Base-by-base conservation (phyloP, 2,797 vertebrate genomes). In the Sarcophilus harrisii region DNA sequence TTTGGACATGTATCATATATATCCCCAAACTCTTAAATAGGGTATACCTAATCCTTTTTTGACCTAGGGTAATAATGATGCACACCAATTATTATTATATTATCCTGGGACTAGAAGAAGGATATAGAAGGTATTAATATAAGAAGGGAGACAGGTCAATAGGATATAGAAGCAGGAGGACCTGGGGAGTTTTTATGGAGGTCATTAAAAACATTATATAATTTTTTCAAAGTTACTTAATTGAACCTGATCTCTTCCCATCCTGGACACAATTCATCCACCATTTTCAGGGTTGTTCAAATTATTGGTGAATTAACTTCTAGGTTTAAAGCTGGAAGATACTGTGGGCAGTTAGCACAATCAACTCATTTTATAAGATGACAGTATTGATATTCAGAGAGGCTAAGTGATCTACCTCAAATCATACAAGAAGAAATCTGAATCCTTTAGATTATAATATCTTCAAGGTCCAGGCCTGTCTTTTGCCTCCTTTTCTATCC, bases 301-400 rank as follows among this genome's bases (percentile, higher is more conserved):
- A 55, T 57, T 32, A 92, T 62, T 93, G 29, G 32, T 38, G 8
- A 49, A 90, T 38, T 49, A 58, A 12, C 89, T 32, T 95, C 59
- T 57, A 93, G 58, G 16, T 94, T 93, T n/a, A 92, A 59, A 94
- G 49, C 38, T 57, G 54, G 66, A 92, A 92, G n/a, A 14, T 13
- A 60, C 3, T 9, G 92, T 59, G 94, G 18, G 62, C 11, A 92
- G 93, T 94, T 93, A 24, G 90, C 45, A 81, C 94, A 89, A 93
- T 58, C 0, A 55, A 95, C 4, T 57, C 32, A 59, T 95, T 93
- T 96, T 73, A 89, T 28, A 49, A 95, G 58, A 28, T 1, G 57
- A 3, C 90, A 16, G 91, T 81, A 89, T 1, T 57, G 9, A 92
- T 91, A 16, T 92, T 89, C 57, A 66, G n/a, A 90, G 58, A 90